Conservation (phyloP, 2,797 vertebrate genomes). For the Chiroxiphia lanceolata region DNA sequence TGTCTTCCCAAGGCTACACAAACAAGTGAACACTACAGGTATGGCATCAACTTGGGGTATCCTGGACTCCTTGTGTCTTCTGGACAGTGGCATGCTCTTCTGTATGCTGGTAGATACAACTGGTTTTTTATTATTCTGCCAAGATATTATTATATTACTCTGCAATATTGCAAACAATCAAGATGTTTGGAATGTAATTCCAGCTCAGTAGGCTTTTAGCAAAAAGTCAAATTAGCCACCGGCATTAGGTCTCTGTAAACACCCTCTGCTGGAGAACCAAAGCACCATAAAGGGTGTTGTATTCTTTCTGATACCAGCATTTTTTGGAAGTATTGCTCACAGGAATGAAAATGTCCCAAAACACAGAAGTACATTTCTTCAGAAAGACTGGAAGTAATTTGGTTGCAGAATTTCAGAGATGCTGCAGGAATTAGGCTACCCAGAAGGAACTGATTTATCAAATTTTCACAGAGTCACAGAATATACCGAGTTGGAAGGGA, state of each 20-base stretch:
- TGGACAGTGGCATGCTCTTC: neutral
- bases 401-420: neutral
- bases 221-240: neutral
- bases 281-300: neutral
- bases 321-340: constrained; percentile 14
- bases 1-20: neutral
- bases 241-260: neutral
- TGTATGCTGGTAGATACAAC: neutral
- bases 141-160: neutral
- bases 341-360: constrained; percentile 22
- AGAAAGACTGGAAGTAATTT: constrained; percentile 15
- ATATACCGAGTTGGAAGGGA: neutral
- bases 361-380: constrained; percentile 15
- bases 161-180: neutral
- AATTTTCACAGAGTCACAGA: neutral
- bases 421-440: neutral
- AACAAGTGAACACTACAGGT: neutral
- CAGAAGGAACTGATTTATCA: neutral
- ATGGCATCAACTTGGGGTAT: neutral
- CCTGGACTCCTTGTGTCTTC: neutral
- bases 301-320: neutral
- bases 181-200: neutral
- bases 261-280: neutral
- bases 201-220: neutral
- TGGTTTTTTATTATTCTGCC: neutral